Percentiles rank a stretch among this genome's conserved stretches.
Evolutionary conservation across 2,113 vertebrate species (phyloP).

Genomic region (Fregetta grallaria): DNA sequence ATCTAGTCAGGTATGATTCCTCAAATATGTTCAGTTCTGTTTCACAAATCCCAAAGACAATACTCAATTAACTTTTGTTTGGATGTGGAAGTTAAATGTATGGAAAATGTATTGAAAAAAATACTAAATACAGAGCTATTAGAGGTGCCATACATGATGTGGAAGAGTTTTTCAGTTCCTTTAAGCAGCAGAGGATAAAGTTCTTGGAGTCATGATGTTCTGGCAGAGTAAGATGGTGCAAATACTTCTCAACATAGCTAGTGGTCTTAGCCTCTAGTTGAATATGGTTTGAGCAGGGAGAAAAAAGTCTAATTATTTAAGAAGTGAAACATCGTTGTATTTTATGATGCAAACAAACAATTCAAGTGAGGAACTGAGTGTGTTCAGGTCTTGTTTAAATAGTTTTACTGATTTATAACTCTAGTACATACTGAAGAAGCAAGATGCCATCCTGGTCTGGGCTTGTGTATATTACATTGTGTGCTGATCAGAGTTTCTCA

Average conservation of each 20-base stretch:
- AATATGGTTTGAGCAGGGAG: background rate
- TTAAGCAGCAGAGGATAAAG: background rate
- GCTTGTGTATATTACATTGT: background rate
- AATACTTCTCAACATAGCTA: background rate
- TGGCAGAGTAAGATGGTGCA: background rate
- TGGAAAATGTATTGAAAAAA: background rate
- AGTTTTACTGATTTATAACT: background rate
- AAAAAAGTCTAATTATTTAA: background rate
- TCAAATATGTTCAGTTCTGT: background rate
- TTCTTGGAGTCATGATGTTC: background rate
- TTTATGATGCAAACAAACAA: background rate
- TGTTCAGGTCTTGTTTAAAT: background rate
- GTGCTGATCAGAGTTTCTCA: background rate
- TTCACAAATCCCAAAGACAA: background rate
- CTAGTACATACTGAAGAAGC: background rate
- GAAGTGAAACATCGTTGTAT: accelerated
- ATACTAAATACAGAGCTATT: background rate
- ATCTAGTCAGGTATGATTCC: background rate
- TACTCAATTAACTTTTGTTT: background rate
- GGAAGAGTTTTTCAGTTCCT: background rate
- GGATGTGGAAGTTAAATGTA: background rate
- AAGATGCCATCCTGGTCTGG: background rate
- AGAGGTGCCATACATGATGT: background rate
- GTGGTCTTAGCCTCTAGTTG: background rate
- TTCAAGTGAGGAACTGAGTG: background rate